Base-by-base conservation (phyloP, 1,140 invertebrate species). In the Aethina tumida region DNA sequence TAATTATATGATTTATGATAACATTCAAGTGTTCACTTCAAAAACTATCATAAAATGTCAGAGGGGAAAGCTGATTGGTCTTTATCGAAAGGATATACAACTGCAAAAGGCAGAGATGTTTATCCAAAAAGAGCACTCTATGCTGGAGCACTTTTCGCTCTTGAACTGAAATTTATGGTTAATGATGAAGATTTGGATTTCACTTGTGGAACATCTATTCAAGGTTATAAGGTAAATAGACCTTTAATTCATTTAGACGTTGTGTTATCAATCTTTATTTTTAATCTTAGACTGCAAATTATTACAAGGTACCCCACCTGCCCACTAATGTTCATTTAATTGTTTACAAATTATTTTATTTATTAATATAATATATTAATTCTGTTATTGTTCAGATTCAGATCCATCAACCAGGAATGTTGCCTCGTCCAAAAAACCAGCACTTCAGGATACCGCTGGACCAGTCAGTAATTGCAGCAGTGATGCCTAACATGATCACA, bases 401-500 rank as follows among this genome's bases (percentile, higher is more conserved):
- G n/a, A 10, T 31, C 9, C 14, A 10, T 1, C 29, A 31, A n/a
- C 29, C 29, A 5, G 10, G 13, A 4, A 15, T n/a, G 14, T n/a
- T 31, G n/a, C 29, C 29, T 4, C 2, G 29, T 5, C 4, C 15
- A 1, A 31, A 15, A 10, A 13, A 15, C 18, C n/a, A 31, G 5
- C 15, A 31, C 10, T 13, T 31, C 15, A 10, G 29, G 5, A 15
- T 31, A 13, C 29, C 29, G 2, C 10, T 31, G 9, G 15, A 31
- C 14, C 8, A 31, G 9, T 13, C 10, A 5, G 12, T 31, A 31
- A 13, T 31, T 5, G 10, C 15, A n/a, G n/a, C 32, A 19, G n/a
- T 34, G 1, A 20, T 12, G 5, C 35, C 29, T 16, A 17, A 30
- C 13, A 17, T 39, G 20, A 22, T 39, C 9, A 18, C 65, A 10